Base-by-base conservation (phyloP, 2,113 vertebrate genomes). In the Paraplagusia blochii region DNA sequence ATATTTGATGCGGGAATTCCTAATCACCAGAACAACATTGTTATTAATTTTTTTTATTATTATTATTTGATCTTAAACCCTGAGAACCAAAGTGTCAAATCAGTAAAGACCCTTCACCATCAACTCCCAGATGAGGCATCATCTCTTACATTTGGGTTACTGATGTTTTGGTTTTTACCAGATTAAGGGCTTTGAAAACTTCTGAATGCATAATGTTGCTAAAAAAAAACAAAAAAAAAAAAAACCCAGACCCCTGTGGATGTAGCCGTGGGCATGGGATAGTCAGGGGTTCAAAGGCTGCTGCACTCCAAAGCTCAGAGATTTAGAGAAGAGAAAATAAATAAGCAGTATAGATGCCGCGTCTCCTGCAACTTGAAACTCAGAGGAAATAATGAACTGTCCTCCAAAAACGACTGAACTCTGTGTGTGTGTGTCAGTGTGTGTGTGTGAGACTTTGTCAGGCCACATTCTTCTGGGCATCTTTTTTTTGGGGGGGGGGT, bases 331-430 rank as follows among this genome's bases (percentile, higher is more conserved):
- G 6, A 63, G 72, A 76, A 84, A 89, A 86, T 85, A 86, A 86
- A 87, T 72, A 86, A 72, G 69, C 66, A 58, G 79, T 70, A 84
- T 84, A 85, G 84, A 87, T 75, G 78, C 69, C 68, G 51, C 74
- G 63, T 74, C 81, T 80, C 48, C 60, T 76, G 81, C 71, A 86
- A 82, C 84, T 81, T 76, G 53, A 86, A 82, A 65, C 79, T 60
- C 72, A 66, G 69, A 80, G 82, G 76, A 81, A 80, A 87, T 88
- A 81, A 88, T 87, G 76, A 85, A 84, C 74, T 84, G 48, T 44
- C 57, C 44, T 51, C 49, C 58, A 51, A 59, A 71, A 71, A 57
- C 16, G 47, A 65, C 36, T 10, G 44, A 33, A 45, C 15, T 53
- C n/a, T 44, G 35, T 46, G 19, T 55, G 18, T 18, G 49, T 63